phyloP scores from a whole-genome alignment of 2,113 vertebrate genomes.

The Ciconia boyciana region DNA sequence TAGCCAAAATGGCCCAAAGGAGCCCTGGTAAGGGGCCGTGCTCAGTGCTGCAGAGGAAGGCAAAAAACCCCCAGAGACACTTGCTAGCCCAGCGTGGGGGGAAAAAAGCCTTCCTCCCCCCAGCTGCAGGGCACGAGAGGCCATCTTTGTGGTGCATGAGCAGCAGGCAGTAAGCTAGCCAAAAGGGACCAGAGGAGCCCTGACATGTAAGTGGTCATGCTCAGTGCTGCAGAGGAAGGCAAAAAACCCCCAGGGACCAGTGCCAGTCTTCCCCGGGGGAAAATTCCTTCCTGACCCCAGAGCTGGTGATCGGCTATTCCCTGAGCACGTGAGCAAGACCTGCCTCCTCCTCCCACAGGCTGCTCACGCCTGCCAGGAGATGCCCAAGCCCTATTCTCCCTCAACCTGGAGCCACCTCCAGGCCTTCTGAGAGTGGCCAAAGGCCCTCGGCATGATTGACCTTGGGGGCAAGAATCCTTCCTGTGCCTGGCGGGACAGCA shows the following conservation, averaged over 20 bases:
- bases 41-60: not conserved
- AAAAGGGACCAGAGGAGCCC: too few relatives aligned
- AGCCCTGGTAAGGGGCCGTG: not conserved
- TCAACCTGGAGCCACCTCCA: not conserved
- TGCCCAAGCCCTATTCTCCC: not conserved
- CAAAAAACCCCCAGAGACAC: not conserved
- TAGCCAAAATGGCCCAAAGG: not conserved
- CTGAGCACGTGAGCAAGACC: not conserved
- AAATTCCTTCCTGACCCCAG: not conserved
- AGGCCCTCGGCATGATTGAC: fast-evolving
- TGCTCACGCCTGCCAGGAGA: not conserved
- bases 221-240: too few relatives aligned
- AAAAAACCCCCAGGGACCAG: too few relatives aligned
- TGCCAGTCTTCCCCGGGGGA: too few relatives aligned
- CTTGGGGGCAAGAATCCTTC: not conserved
- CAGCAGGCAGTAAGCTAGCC: too few relatives aligned
- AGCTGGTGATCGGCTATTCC: not conserved
- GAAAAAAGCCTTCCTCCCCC: too few relatives aligned
- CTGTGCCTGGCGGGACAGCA: not conserved
- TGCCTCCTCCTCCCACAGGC: not conserved
- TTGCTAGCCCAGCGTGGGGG: too few relatives aligned
- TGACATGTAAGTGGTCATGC: too few relatives aligned
- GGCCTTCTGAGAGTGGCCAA: not conserved
- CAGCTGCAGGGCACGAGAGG: too few relatives aligned
- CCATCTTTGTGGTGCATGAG: too few relatives aligned